phyloP scores from a whole-genome alignment of 2,113 vertebrate species.

The Gymnorhina tibicen region DNA sequence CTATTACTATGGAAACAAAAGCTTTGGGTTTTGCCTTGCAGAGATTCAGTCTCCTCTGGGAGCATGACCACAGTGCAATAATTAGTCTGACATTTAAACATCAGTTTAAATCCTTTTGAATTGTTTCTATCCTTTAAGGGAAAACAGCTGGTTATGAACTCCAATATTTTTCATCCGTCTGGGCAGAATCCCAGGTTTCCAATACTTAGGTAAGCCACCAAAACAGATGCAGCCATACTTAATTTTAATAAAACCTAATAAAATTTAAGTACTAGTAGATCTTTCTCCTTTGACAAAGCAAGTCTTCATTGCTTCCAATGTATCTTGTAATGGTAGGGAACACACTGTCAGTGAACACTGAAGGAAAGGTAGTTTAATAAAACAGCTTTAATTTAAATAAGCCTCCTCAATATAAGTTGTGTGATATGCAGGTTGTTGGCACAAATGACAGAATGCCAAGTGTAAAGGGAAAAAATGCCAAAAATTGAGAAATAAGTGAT shows the following conservation, averaged over 20 bases:
- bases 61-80: background rate
- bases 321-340: background rate
- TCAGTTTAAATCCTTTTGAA: background rate
- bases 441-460: rapidly evolving
- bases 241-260: background rate
- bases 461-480: background rate
- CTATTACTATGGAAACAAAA: background rate
- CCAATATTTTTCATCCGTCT: background rate
- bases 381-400: background rate
- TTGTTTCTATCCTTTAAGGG: constrained; percentile 5
- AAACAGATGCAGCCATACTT: background rate
- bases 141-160: constrained; percentile 7
- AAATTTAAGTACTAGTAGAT: background rate
- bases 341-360: background rate
- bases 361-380: background rate
- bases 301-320: background rate
- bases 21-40: background rate
- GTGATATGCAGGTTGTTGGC: background rate
- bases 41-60: background rate
- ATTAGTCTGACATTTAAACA: constrained; percentile 32
- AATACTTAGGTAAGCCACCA: background rate
- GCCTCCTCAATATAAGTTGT: background rate
- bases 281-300: background rate
- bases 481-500: background rate
- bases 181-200: background rate